Evolutionary conservation across 2,888 invertebrate species (phyloP).

Genomic region (Entomobrya proxima): DNA sequence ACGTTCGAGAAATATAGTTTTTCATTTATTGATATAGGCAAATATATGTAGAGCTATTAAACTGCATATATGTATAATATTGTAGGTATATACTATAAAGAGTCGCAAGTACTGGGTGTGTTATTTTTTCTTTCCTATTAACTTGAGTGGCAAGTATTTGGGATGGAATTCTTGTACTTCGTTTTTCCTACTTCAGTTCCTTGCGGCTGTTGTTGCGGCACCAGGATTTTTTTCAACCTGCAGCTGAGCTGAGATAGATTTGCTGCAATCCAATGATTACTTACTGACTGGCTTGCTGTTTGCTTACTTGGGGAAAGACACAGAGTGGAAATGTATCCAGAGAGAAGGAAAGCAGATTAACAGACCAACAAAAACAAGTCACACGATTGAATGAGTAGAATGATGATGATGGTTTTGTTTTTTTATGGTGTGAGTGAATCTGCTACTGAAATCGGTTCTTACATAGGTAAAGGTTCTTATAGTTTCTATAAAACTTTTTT

Average conservation of each 20-base stretch:
- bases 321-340: conserved; percentile 38
- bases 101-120: conserved; percentile 21
- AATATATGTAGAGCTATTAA: conserved; percentile 54
- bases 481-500: not conserved
- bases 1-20: conserved; percentile 45
- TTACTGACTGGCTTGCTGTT: not conserved
- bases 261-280: conserved; percentile 38
- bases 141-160: conserved; percentile 36
- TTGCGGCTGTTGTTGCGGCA: conserved; percentile 63
- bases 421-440: conserved; percentile 56
- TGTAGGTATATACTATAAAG: not conserved
- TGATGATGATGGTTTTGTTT: conserved; percentile 46
- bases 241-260: conserved; percentile 34
- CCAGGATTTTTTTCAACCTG: conserved; percentile 14
- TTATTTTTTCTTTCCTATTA: conserved; percentile 33
- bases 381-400: conserved; percentile 46
- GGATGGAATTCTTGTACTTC: conserved; percentile 37
- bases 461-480: not conserved
- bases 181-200: conserved; percentile 33
- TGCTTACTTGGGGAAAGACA: not conserved
- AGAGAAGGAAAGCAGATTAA: not conserved
- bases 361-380: conserved; percentile 46
- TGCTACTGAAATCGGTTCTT: conserved; percentile 11
- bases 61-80: conserved; percentile 26
- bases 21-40: conserved; percentile 51